Evolutionary conservation across 2,888 invertebrate genomes (phyloP), one percentile per base, ranked within the genome.

Genomic region (Acleris cristana): DNA sequence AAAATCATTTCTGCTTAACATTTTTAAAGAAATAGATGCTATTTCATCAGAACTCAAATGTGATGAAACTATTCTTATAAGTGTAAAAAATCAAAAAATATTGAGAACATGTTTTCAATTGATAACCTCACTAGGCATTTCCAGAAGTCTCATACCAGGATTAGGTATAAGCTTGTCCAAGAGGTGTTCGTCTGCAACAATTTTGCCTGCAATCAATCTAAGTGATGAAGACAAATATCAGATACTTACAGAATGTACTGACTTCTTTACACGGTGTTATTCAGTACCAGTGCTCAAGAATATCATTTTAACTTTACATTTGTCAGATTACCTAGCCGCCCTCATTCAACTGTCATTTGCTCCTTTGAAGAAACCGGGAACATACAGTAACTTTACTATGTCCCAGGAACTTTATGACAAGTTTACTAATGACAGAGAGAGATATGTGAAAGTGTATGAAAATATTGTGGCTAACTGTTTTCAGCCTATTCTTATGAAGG

Each of bases 341-440:
- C 84, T 96, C 34, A 94, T 96, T 74, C 96, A 96, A 84, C 85
- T 97, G 58, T 90, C 94, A 30, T 94, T 94, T 89, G 95, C 95
- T 48, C 95, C 95, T 8, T 78, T 96, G 44, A 94, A 93, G 70
- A 94, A 95, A 85, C 95, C 96, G 65, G 85, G 90, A 1, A 73
- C 72, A 10, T 91, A 91, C 68, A 68, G 73, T 3, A 78, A 82
- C 64, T 87, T 94, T 81, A 76, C 77, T 57, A 95, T 96, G 94
- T 94, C 95, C 1, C 74, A 85, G 74, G 93, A 94, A 71, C 83
- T 94, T 71, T 94, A 94, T 83, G 77, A 87, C 2, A 86, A 87
- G 73, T 82, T 96, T 12, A 82, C 79, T 73, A 71, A 72, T 40
- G 94, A 95, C 51, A 93, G 93, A 79, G 76, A 84, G 71, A 82